These are phyloP conservation scores for Leptestheria dahalacensis DNA, from an alignment of 1,140 invertebrate species.

Conservation along the genomic window DNA sequence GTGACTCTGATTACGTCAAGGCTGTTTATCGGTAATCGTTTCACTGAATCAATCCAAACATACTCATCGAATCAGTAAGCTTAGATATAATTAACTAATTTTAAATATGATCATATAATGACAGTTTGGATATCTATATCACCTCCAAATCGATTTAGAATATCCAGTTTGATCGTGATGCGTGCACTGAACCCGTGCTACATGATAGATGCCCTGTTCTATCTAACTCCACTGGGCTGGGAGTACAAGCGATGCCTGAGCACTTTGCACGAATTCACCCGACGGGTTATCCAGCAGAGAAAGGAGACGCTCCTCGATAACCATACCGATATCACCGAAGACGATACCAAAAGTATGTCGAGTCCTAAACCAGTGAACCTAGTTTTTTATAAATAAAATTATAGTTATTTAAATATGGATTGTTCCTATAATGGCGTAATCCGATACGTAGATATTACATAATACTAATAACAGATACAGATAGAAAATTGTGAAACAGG, in stretches of 20 bases:
- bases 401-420: too few relatives aligned
- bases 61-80: too few relatives aligned
- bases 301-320: not conserved
- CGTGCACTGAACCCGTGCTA: constrained; percentile 36
- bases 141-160: not conserved
- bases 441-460: not conserved
- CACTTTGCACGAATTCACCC: constrained; percentile 51
- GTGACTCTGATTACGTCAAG: constrained; percentile 54
- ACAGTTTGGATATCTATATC: too few relatives aligned
- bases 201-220: constrained; percentile 45
- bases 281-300: constrained; percentile 26
- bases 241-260: constrained; percentile 42
- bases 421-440: not conserved
- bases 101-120: too few relatives aligned
- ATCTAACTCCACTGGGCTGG: constrained; percentile 37
- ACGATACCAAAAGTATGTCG: too few relatives aligned
- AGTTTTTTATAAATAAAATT: too few relatives aligned
- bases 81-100: too few relatives aligned
- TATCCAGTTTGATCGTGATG: not conserved
- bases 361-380: too few relatives aligned
- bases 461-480: not conserved
- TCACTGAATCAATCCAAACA: too few relatives aligned
- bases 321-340: too few relatives aligned
- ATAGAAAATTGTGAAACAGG: constrained; percentile 23
- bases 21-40: constrained; percentile 52